A percentile compares a stretch with the other conserved stretches of the same genome.
Conservation (phyloP, 2,888 invertebrate species). For the Plebejus argus region DNA sequence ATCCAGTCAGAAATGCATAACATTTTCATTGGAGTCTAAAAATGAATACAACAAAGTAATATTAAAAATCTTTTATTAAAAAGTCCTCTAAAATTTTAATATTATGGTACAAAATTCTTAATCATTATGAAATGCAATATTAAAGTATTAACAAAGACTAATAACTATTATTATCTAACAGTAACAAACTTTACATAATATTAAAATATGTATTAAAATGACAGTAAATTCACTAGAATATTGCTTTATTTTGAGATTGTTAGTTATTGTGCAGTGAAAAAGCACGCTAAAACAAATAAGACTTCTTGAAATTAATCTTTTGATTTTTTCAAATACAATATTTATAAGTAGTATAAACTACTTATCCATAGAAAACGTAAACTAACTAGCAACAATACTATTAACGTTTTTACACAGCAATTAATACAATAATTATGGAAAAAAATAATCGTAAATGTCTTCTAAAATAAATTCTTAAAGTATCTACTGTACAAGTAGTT, state of each 20-base stretch:
- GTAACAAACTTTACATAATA: constrained; percentile 6
- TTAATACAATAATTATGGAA: not conserved
- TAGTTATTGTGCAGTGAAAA: not conserved
- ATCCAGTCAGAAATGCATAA: no score
- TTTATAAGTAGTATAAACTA: not conserved
- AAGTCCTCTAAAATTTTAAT: constrained; percentile 7
- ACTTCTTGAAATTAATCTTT: no score
- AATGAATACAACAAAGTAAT: not conserved
- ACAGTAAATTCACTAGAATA: constrained; percentile 1
- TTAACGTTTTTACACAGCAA: not conserved
- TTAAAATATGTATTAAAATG: not conserved
- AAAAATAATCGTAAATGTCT: no score
- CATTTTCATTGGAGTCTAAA: not conserved
- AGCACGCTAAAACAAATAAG: not conserved
- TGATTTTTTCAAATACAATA: not conserved
- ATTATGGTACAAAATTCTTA: constrained; percentile 26
- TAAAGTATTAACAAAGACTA: constrained; percentile 26
- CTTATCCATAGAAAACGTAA: not conserved
- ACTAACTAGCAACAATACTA: not conserved
- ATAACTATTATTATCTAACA: constrained; percentile 5
- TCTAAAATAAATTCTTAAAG: no score
- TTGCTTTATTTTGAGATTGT: not conserved
- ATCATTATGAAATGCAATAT: constrained; percentile 15
- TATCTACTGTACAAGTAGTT: no score
- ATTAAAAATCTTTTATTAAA: constrained; percentile 25